A percentile compares a stretch with the other conserved stretches of the same genome.
phyloP scores from a whole-genome alignment of 2,888 invertebrate genomes.

The Argyresthia albistria region DNA sequence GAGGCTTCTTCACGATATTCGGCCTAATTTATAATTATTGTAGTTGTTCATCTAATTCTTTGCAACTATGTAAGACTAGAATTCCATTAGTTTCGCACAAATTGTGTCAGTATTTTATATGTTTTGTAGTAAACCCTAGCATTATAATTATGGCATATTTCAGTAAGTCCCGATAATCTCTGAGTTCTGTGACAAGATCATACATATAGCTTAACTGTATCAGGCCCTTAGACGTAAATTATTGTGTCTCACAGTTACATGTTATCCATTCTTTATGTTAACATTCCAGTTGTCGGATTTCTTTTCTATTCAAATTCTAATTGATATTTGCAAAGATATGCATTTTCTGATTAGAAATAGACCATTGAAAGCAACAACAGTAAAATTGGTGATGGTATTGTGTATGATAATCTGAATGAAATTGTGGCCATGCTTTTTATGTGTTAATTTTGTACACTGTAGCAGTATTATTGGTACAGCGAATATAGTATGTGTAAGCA shows the following conservation, averaged over 20 bases:
- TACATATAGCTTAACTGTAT: too few relatives aligned
- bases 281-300: too few relatives aligned
- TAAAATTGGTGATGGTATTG: constrained; percentile 6
- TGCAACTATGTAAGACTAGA: constrained; percentile 6
- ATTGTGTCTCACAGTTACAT: too few relatives aligned
- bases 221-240: too few relatives aligned
- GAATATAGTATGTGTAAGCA: constrained; percentile 47
- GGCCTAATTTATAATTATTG: constrained; percentile 16
- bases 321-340: too few relatives aligned
- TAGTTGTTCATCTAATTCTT: constrained; percentile 23
- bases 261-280: too few relatives aligned
- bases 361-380: too few relatives aligned
- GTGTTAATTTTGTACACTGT: constrained; percentile 20
- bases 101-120: constrained; percentile 1
- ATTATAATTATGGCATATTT: too few relatives aligned
- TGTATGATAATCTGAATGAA: constrained; percentile 12
- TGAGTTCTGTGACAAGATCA: too few relatives aligned
- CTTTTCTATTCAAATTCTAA: too few relatives aligned
- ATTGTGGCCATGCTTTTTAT: constrained; percentile 31
- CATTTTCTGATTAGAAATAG: too few relatives aligned
- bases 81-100: neutral
- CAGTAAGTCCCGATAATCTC: too few relatives aligned
- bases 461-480: constrained; percentile 21
- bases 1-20: constrained; percentile 39
- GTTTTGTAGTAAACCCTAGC: neutral